These are phyloP conservation scores for Ctenodactylus gundi DNA, from an alignment of 2,113 vertebrate genomes.

Conservation along the genomic window DNA sequence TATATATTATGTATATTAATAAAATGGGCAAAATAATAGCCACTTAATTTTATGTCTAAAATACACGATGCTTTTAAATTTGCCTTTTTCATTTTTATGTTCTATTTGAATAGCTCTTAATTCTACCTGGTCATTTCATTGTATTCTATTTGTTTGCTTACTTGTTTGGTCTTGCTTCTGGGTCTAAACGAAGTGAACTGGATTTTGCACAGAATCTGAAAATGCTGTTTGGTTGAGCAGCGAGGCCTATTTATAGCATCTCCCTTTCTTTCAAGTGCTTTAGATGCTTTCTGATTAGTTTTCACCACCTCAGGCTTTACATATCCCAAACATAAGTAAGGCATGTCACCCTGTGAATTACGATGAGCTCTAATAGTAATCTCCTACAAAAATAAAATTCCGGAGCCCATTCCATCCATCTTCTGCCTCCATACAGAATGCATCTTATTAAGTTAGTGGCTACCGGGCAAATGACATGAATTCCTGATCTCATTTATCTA, in stretches of 20 bases:
- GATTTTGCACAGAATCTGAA: not conserved
- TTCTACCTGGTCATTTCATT: not conserved
- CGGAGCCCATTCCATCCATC: conserved; percentile 29
- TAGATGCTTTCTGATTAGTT: conserved; percentile 30
- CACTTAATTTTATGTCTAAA: not conserved
- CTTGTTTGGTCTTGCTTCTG: not conserved
- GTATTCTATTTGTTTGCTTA: not conserved
- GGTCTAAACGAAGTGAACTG: not conserved
- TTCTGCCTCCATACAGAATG: not conserved
- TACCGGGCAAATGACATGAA: not conserved
- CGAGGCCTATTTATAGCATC: not conserved
- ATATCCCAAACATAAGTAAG: conserved; percentile 27
- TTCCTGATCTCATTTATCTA: conserved; percentile 56
- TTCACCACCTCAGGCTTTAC: not conserved
- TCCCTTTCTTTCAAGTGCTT: conserved; percentile 12
- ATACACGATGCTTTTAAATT: not conserved
- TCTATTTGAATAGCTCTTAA: not conserved
- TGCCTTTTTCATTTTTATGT: not conserved
- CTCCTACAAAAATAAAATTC: conserved; percentile 56
- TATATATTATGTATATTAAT: no score
- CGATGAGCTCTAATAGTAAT: conserved; percentile 47
- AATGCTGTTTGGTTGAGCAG: not conserved
- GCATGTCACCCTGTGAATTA: conserved; percentile 16
- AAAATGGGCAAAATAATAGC: no score
- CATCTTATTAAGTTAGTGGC: not conserved